Evolutionary conservation across 2,888 invertebrate species (phyloP), one percentile per base, ranked within the genome.

Genomic region (Cerceris ruficornis): DNA sequence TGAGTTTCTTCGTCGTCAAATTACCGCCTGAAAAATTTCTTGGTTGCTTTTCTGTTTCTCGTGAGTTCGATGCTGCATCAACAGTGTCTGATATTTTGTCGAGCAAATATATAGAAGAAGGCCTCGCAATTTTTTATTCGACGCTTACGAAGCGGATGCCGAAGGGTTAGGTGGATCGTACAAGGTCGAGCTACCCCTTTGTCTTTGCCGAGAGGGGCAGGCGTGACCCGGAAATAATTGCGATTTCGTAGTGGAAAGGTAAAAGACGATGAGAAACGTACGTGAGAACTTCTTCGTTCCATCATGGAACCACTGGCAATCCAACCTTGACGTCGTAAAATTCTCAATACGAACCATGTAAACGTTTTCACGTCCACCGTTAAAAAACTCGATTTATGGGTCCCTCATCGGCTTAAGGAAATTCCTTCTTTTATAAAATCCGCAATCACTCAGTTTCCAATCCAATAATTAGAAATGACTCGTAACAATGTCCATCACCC

Each of bases 221-320:
- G 50, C 11, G 69, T 57, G 59, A 52, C 57, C 80, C 76, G 78
- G 80, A 81, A 82, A 82, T 81, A 81, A 82, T 82, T 67, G 82
- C 67, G 74, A 74, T 74, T 81, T 78, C 55, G 72, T 78, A 62
- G 54, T 42, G 68, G 43, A 65, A 60, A 28, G 70, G 57, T 62
- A 61, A 68, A 62, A 57, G 52, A 13, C 65, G 43, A n/a, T 9
- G 66, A 46, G 28, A 62, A n/a, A 62, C 46, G 14, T 54, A 46
- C 69, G 46, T 41, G 70, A 70, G 64, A 61, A 60, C 59, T 15
- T 50, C n/a, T 15, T n/a, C 41, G 39, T 13, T 39, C n/a, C 0
- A 17, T 50, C 8, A 13, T 43, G 46, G 50, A 50, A 28, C 13
- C 9, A n/a, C 58, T 6, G 15, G 9, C 41, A 74, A 62, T 62